Percentiles rank a stretch among this genome's conserved stretches.
Evolutionary conservation across 2,797 vertebrate species (phyloP).

Genomic region (Scolopax rusticola): DNA sequence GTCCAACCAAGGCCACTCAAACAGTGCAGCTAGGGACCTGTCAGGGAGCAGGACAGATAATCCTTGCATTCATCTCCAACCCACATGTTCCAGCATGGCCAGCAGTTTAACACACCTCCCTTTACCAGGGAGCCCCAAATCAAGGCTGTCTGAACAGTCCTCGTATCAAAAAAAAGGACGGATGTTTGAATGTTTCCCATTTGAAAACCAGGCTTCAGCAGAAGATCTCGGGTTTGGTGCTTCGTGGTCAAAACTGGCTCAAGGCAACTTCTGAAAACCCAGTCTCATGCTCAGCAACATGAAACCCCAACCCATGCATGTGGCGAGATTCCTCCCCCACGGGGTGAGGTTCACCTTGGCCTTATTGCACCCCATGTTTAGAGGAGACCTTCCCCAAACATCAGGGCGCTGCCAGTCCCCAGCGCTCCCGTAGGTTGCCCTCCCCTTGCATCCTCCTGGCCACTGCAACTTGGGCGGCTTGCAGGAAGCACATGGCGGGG

Average conservation of each 20-base stretch:
- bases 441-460: background rate
- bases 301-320: fast-evolving
- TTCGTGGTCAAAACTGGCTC: background rate
- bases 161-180: background rate
- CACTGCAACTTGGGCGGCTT: background rate
- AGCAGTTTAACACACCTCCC: background rate
- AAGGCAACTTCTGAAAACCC: background rate
- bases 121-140: fast-evolving
- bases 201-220: background rate
- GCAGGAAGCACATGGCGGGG: background rate
- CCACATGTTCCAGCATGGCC: fast-evolving
- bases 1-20: background rate
- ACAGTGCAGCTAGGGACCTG: background rate
- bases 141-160: background rate
- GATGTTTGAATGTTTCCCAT: background rate
- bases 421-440: background rate
- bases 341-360: fast-evolving
- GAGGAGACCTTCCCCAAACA: background rate
- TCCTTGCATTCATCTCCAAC: background rate
- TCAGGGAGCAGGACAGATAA: background rate
- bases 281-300: fast-evolving
- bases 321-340: fast-evolving
- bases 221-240: background rate
- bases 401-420: fast-evolving
- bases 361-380: fast-evolving